Evolutionary conservation across 1,140 invertebrate species (phyloP).

Genomic region (Copidosoma floridanum): DNA sequence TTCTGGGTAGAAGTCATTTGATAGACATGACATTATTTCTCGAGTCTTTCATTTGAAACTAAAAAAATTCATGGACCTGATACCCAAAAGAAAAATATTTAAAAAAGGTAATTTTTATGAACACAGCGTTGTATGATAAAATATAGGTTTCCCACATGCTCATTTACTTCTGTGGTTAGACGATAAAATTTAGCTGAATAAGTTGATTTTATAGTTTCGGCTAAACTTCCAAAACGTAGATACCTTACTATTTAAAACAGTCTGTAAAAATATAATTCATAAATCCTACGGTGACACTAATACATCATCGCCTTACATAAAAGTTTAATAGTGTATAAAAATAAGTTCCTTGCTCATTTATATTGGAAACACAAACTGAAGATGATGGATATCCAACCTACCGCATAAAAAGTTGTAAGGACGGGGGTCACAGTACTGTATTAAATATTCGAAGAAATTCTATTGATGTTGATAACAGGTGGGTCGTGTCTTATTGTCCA

Average conservation of each 20-base stretch:
- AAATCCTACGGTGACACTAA: not conserved
- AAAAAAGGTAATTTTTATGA: not conserved
- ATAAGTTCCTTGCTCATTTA: not conserved
- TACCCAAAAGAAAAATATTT: not conserved
- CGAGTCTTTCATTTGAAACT: not conserved
- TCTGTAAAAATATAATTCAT: too few species aligned
- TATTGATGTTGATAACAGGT: constrained; percentile 32
- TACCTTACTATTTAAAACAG: too few species aligned
- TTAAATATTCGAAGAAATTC: not conserved
- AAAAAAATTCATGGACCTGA: not conserved
- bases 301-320: not conserved
- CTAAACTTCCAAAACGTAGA: too few species aligned
- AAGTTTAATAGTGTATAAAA: not conserved
- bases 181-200: not conserved
- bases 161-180: not conserved
- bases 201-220: too few species aligned
- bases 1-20: not conserved
- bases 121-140: not conserved
- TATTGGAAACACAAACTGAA: constrained; percentile 20
- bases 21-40: constrained; percentile 1
- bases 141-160: not conserved
- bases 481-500: constrained; percentile 44
- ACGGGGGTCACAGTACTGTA: too few species aligned
- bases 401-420: not conserved
- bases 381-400: too few species aligned